Conservation (phyloP, 92 coral and sea anemone genomes). For the Palythoa grandiflora region DNA sequence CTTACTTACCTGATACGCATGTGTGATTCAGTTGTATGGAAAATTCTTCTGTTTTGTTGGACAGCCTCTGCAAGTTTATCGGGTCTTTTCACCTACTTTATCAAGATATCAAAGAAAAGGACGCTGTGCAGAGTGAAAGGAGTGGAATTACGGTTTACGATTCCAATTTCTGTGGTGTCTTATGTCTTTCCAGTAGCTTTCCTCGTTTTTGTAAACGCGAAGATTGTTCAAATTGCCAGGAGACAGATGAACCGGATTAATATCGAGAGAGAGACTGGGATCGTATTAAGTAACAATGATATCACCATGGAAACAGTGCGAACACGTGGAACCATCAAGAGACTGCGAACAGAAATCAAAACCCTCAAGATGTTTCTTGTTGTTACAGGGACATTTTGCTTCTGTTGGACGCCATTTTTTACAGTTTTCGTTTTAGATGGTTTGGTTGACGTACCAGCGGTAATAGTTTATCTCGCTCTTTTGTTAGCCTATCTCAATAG, state of each 20-base stretch:
- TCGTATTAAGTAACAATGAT: not conserved
- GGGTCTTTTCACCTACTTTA: slow-evolving; percentile 13
- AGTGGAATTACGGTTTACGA: slow-evolving; percentile 2
- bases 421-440: slow-evolving; percentile 26
- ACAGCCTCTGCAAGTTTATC: slow-evolving; percentile 17
- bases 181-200: slow-evolving; percentile 17
- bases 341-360: slow-evolving; percentile 3
- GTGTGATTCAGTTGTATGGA: slow-evolving; percentile 25
- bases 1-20: slow-evolving; percentile 29
- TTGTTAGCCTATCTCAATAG: slow-evolving; percentile 20
- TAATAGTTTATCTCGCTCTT: not conserved
- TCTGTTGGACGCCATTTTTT: slow-evolving; percentile 38
- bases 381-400: slow-evolving; percentile 25
- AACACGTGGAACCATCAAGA: not conserved
- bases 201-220: slow-evolving; percentile 15
- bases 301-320: not conserved
- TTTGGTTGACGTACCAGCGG: not conserved
- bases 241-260: slow-evolving; percentile 1
- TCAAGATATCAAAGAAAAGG: slow-evolving; percentile 19
- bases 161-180: slow-evolving; percentile 20
- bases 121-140: slow-evolving; percentile 12
- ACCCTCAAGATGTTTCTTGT: slow-evolving; percentile 31
- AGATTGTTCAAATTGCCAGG: slow-evolving; percentile 20
- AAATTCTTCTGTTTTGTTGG: slow-evolving; percentile 25
- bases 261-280: slow-evolving; percentile 8